These are phyloP conservation scores for Rhea americana DNA, from an alignment of 2,113 vertebrate genomes.

Conservation along the genomic window DNA sequence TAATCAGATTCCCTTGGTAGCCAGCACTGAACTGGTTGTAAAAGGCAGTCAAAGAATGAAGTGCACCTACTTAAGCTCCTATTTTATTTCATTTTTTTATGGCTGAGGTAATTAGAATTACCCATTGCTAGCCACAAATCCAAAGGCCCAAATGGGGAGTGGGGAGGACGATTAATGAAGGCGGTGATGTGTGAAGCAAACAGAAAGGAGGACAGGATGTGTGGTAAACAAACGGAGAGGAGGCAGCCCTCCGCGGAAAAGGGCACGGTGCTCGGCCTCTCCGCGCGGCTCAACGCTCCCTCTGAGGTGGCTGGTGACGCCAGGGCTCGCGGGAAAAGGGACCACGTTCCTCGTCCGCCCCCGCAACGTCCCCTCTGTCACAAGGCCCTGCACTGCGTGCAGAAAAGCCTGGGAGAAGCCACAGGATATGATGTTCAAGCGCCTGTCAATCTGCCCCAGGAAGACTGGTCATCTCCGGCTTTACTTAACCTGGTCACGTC, in stretches of 20 bases:
- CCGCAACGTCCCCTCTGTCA: not conserved
- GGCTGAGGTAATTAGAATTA: slow-evolving; percentile 88
- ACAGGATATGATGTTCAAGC: not conserved
- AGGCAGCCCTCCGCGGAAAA: slow-evolving; percentile 61
- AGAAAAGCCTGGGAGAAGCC: not conserved
- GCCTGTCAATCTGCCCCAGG: not conserved
- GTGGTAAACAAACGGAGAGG: slow-evolving; percentile 82
- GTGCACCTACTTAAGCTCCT: slow-evolving; percentile 80
- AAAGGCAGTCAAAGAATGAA: slow-evolving; percentile 85
- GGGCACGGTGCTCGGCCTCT: slow-evolving; percentile 20
- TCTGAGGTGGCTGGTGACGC: slow-evolving; percentile 81
- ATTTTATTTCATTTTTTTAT: slow-evolving; percentile 71
- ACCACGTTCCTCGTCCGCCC: not conserved
- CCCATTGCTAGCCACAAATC: slow-evolving; percentile 79
- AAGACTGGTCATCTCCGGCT: not conserved
- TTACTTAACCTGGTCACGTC: not conserved
- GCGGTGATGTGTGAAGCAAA: slow-evolving; percentile 77
- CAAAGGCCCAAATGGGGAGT: slow-evolving; percentile 78
- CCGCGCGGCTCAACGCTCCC: slow-evolving; percentile 22
- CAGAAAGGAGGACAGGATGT: slow-evolving; percentile 82
- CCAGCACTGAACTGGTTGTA: slow-evolving; percentile 77
- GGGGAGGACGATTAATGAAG: slow-evolving; percentile 80
- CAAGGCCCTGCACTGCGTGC: not conserved
- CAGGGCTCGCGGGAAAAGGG: slow-evolving; percentile 49
- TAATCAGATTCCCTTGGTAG: slow-evolving; percentile 84